Conservation (phyloP, 2,113 vertebrate species). For the Nansenia antarctica region DNA sequence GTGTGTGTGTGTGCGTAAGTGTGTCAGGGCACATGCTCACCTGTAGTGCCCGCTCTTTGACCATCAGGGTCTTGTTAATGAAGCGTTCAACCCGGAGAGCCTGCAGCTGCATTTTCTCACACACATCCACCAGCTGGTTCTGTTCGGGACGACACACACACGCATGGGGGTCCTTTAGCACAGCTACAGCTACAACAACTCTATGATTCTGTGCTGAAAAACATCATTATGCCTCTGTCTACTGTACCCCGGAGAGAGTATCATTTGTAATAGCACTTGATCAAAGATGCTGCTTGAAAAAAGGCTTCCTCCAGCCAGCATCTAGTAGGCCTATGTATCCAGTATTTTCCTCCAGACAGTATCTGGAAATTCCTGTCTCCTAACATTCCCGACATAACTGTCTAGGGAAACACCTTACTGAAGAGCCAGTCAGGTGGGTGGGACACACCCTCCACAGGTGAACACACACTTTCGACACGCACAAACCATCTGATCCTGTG, state of each 20-base stretch:
- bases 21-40: constrained; percentile 57
- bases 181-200: background rate
- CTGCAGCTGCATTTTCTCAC: constrained; percentile 91
- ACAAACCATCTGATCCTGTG: background rate
- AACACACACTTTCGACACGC: background rate
- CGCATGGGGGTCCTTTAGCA: background rate
- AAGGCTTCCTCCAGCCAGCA: too few relatives aligned
- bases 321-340: too few relatives aligned
- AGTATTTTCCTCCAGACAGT: background rate
- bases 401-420: background rate
- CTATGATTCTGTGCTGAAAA: too few relatives aligned
- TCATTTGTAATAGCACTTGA: background rate
- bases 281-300: background rate
- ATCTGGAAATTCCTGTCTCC: constrained; percentile 65
- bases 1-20: background rate
- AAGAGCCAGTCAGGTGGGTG: background rate
- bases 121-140: constrained; percentile 90
- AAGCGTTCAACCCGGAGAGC: constrained; percentile 82
- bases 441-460: background rate
- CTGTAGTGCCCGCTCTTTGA: constrained; percentile 83
- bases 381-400: constrained; percentile 32
- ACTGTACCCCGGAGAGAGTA: background rate
- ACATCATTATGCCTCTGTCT: background rate
- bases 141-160: constrained; percentile 34
- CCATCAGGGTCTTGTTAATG: constrained; percentile 77